A percentile compares a stretch with the other conserved stretches of the same genome.
Conservation (phyloP, 2,113 vertebrate species). For the Pholis gunnellus region DNA sequence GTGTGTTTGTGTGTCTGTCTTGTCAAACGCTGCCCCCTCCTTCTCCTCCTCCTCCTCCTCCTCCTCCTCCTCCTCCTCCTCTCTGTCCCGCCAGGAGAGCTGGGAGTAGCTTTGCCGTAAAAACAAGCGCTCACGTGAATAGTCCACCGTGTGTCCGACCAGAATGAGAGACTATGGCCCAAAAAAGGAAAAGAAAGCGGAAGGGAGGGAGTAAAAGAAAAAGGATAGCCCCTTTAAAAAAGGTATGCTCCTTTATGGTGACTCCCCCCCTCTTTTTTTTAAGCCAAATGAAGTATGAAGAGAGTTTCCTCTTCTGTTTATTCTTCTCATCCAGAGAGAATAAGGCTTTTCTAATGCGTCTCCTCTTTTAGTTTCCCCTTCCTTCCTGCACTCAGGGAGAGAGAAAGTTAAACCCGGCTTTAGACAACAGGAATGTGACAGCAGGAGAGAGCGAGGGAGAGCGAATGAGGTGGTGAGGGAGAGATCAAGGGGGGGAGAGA, state of each 20-base stretch:
- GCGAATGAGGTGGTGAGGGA: slow-evolving; percentile 49
- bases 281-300: slow-evolving; percentile 48
- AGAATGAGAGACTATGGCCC: slow-evolving; percentile 49
- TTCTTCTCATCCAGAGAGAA: slow-evolving; percentile 50
- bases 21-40: slow-evolving; percentile 61
- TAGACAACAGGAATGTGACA: slow-evolving; percentile 81
- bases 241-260: slow-evolving; percentile 63
- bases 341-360: slow-evolving; percentile 25
- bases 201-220: slow-evolving; percentile 28
- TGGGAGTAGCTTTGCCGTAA: slow-evolving; percentile 46
- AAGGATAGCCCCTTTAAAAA: slow-evolving; percentile 66
- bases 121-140: slow-evolving; percentile 75
- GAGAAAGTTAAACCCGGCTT: slow-evolving; percentile 75
- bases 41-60: slow-evolving; percentile 32
- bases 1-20: slow-evolving; percentile 52
- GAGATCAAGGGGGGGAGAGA: slow-evolving; percentile 7
- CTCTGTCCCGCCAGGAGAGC: slow-evolving; percentile 52
- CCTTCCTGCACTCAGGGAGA: slow-evolving; percentile 57
- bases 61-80: slow-evolving; percentile 27
- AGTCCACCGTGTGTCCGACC: slow-evolving; percentile 59
- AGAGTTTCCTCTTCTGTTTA: slow-evolving; percentile 55
- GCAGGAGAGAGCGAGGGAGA: slow-evolving; percentile 62
- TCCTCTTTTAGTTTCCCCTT: slow-evolving; percentile 38
- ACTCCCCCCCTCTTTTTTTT: slow-evolving; percentile 59
- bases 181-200: slow-evolving; percentile 67